Evolutionary conservation across 2,797 vertebrate genomes (phyloP), one percentile per base, ranked within the genome.

Genomic region (Siniperca obscura): DNA sequence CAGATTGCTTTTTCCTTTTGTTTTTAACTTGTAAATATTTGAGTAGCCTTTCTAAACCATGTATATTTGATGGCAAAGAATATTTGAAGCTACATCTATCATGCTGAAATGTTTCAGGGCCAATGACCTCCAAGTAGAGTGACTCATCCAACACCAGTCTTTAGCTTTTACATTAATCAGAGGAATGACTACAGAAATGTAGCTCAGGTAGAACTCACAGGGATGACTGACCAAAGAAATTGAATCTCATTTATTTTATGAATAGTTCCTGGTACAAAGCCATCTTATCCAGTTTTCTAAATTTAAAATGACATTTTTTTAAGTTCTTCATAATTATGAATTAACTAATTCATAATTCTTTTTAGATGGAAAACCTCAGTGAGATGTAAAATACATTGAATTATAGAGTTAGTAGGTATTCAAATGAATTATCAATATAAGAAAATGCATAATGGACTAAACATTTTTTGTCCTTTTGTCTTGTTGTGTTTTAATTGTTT

Each of bases 21-120:
- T 81, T 92, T 88, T 92, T 80, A 81, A 55, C 88, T 86, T 59
- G 42, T 93, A 89, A 91, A 94, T 94, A 91, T 93, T 93, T 91
- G 79, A 94, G 72, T 78, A 92, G 85, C 90, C 88, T 92, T 89
- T 93, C 88, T 86, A 17, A 87, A 79, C 42, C 77, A 87, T 94
- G 38, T 89, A 94, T 92, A 89, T 93, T 94, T 92, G 68, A 94
- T 92, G 69, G 30, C 44, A 42, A 60, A 66, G 66, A 72, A 71
- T 75, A 89, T 85, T 86, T 86, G 64, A 78, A 82, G 82, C 80
- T 73, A n/a, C 79, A 48, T 86, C 70, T 62, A 38, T 66, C 57
- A 16, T n/a, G 56, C 76, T 83, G 70, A 82, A 89, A 76, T 82
- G 78, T 76, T 89, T 85, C 46, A 48, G 71, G 76, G 67, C 75